Evolutionary conservation across 2,113 vertebrate genomes (phyloP), one percentile per base, ranked within the genome.

Genomic region (Bostrychus sinensis): DNA sequence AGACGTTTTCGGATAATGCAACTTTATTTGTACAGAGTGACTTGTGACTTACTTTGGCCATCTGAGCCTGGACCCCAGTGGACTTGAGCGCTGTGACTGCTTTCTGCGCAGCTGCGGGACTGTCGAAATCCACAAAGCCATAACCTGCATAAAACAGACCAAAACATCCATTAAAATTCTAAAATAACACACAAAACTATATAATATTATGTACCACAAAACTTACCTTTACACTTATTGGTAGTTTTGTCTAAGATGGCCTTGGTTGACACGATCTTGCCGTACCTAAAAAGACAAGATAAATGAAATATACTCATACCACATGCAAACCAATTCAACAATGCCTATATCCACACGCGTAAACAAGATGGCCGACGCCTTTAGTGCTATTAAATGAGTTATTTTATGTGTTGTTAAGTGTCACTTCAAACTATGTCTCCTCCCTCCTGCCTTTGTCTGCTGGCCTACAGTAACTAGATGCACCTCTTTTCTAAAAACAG

Each of bases 251-350:
- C 95, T 89, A 96, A 80, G 64, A 96, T 97, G 83, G 95, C 95
- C 77, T 96, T 97, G 10, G 95, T 97, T 37, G 95, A 97, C 59
- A 97, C 95, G 32, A 97, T 97, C 89, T 96, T 97, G 81, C 95
- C 95, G 38, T 96, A 96, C 70, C 95, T 97, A 68, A 26, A 56
- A 57, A 0, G 56, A 37, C 37, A 57, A 46, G 36, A 65, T 62
- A 41, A 78, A 22, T 74, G 54, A 60, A 4, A 50, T 32, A 46
- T 3, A 37, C 72, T 79, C 67, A 42, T 26, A 39, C 48, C 39
- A 69, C 66, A 45, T 45, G 61, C 75, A 80, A 56, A 48, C 56
- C 36, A 46, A 43, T 30, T 59, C 13, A 26, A 50, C 37, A 32
- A 22, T 48, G 64, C 53, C 38, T 77, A 28, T 60, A 54, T 69